Evolutionary conservation across 2,888 invertebrate species (phyloP), one percentile per base, ranked within the genome.

Genomic region (Aporophyla lueneburgensis): DNA sequence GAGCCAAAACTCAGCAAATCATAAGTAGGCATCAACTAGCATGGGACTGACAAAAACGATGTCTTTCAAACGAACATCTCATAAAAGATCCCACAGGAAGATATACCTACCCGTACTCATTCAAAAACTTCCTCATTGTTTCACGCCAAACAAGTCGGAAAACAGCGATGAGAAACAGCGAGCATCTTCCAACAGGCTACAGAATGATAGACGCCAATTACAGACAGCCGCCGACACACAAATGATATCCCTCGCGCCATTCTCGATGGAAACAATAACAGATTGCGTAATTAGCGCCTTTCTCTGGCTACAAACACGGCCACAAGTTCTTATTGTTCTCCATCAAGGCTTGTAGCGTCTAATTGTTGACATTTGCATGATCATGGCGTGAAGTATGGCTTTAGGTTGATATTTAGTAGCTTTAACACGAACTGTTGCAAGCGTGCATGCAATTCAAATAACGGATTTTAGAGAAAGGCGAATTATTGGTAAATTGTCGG

Each of bases 241-340:
- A 77, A 83, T 85, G 76, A 85, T 85, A 83, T 76, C 76, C 81
- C 76, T 65, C 71, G 61, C 61, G 71, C 67, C 62, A 73, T 62
- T 77, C 76, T 63, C 71, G 56, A 59, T 74, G 69, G 84, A 81
- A 85, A 83, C 77, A 83, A 84, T 85, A 78, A 86, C 83, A 82
- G 62, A 83, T 82, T 76, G 66, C 74, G 62, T 83, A 78, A 83
- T 86, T 78, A 85, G 71, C 62, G 61, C 76, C 79, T 86, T 85
- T 85, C 85, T 72, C 85, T 59, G 56, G 27, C 78, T 67, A 58
- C 68, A 58, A 27, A 7, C n/a, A 62, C 53, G 49, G 53, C 43
- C 65, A 56, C 74, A 78, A 62, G 40, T 63, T 27, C 67, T 69
- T 71, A 82, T 74, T 84, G 74, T 82, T 84, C 86, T 85, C 78